Evolutionary conservation across 37 sponge, comb jelly and placozoan genomes (phyloP).

Genomic region (Theonella swinhoei): DNA sequence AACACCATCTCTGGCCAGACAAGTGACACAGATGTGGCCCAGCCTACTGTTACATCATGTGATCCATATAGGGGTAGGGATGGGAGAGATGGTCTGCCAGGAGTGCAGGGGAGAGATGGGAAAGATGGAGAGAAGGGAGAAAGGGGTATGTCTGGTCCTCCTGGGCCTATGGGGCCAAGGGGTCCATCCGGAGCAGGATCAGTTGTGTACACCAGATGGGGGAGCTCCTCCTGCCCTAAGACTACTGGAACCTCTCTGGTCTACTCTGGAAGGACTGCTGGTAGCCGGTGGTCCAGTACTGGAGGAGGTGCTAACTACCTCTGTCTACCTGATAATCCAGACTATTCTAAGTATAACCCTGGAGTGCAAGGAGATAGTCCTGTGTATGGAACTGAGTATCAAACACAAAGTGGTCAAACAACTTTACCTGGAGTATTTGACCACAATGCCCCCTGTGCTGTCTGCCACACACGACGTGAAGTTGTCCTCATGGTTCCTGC

Average conservation of each 20-base stretch:
- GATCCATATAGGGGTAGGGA: too few species aligned
- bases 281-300: neutral
- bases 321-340: conserved; percentile 39
- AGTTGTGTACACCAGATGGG: too few species aligned
- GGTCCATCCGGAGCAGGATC: neutral
- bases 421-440: neutral
- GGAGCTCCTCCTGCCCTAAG: too few species aligned
- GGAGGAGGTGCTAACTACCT: conserved; percentile 52
- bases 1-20: too few species aligned
- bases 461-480: conserved; percentile 19
- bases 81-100: too few species aligned
- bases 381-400: conserved; percentile 51
- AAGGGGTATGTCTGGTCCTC: too few species aligned
- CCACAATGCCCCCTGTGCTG: conserved; percentile 36
- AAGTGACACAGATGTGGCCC: too few species aligned
- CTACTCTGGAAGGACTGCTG: conserved; percentile 20
- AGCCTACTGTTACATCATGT: too few species aligned
- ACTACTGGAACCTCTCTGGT: too few species aligned
- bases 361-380: conserved; percentile 17
- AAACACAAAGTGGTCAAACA: neutral
- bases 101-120: neutral
- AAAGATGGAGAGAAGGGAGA: neutral
- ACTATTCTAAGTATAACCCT: conserved; percentile 24
- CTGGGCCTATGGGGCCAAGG: too few species aligned
- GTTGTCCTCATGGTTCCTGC: conserved; percentile 38